Evolutionary conservation across 2,888 invertebrate species (phyloP).

Genomic region (Eupeodes luniger): DNA sequence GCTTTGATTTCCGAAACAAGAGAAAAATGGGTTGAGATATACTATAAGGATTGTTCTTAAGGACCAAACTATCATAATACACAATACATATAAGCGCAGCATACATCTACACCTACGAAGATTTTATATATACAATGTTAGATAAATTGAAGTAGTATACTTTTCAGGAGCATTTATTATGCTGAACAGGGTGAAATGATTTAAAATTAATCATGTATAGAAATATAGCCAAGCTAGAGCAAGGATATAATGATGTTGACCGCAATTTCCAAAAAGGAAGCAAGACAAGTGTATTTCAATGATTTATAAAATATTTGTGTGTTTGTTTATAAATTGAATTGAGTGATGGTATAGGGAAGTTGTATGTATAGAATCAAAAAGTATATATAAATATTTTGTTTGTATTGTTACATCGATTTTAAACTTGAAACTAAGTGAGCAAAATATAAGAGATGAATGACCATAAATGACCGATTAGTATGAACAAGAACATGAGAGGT

Average conservation of each 20-base stretch:
- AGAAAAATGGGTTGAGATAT: not conserved
- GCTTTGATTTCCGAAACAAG: not conserved
- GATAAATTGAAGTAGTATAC: conserved; percentile 24
- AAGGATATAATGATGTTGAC: conserved; percentile 73
- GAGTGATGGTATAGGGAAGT: not conserved
- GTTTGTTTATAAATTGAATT: conserved; percentile 2
- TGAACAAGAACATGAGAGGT: not conserved
- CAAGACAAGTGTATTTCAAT: conserved; percentile 55
- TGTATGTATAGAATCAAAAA: too few species aligned
- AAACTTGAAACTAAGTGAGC: conserved; percentile 21
- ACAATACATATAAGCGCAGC: not conserved
- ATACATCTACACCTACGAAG: not conserved
- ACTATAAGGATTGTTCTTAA: conserved; percentile 9
- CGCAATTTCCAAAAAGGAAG: conserved; percentile 63
- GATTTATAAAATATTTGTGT: conserved; percentile 29
- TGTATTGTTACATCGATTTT: conserved; percentile 7
- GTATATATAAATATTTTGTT: too few species aligned
- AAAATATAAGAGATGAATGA: conserved; percentile 3
- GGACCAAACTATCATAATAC: conserved; percentile 27
- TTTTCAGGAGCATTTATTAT: conserved; percentile 65
- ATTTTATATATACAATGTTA: not conserved
- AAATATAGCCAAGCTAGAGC: not conserved
- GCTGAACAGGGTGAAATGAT: conserved; percentile 71
- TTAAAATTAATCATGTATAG: conserved; percentile 71
- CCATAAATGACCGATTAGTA: conserved; percentile 9